Evolutionary conservation across 2,113 vertebrate species (phyloP).

Genomic region (Xenus cinereus): DNA sequence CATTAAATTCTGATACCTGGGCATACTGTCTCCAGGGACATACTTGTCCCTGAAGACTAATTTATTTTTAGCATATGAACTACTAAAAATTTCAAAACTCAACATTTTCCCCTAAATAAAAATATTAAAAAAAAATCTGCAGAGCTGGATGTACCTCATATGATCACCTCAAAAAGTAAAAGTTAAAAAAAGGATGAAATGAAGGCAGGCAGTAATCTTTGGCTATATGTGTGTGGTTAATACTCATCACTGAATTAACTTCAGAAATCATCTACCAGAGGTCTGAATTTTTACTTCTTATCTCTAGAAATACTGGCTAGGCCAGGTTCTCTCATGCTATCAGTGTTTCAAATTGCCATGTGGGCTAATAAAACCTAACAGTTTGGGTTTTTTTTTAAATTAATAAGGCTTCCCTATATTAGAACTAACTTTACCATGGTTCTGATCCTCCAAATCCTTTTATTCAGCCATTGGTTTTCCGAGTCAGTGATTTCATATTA

Average conservation of each 20-base stretch:
- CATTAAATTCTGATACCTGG: not conserved
- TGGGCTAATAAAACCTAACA: not conserved
- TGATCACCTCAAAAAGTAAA: not conserved
- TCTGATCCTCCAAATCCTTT: not conserved
- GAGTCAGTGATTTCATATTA: not conserved
- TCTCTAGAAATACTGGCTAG: not conserved
- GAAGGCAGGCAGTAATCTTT: not conserved
- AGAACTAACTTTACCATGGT: not conserved
- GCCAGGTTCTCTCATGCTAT: not conserved
- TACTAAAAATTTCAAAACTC: not conserved
- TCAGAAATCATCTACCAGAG: not conserved
- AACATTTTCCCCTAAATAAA: not conserved
- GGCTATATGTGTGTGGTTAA: not conserved
- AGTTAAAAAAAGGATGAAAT: accelerated
- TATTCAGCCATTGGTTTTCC: not conserved
- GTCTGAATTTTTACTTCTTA: not conserved
- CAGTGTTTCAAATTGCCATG: not conserved
- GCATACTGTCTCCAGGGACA: not conserved
- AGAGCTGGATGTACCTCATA: not conserved
- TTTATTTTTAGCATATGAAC: not conserved
- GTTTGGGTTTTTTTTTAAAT: not conserved
- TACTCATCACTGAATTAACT: not conserved
- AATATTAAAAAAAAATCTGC: not conserved
- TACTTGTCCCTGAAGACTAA: not conserved
- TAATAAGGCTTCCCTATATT: not conserved